These are phyloP conservation scores for Ornithoptera alexandrae DNA, from an alignment of 2,888 invertebrate species.

Conservation along the genomic window DNA sequence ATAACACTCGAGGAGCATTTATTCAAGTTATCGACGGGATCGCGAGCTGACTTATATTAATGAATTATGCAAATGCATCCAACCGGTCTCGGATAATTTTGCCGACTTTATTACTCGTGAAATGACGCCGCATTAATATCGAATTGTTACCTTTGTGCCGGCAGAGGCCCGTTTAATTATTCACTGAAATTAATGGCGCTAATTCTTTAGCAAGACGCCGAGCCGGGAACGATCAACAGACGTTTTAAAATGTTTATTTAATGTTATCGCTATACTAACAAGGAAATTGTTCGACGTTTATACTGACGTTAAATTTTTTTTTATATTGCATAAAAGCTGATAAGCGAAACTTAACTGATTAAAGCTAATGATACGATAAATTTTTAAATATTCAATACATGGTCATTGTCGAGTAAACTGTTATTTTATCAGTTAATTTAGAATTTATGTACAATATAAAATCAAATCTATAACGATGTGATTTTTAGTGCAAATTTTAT, in stretches of 20 bases:
- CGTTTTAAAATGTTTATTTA: constrained; percentile 32
- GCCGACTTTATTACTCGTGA: constrained; percentile 61
- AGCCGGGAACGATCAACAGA: constrained; percentile 35
- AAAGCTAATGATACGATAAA: neutral
- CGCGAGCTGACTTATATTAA: constrained; percentile 68
- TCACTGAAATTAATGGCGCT: constrained; percentile 40
- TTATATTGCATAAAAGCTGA: constrained; percentile 1
- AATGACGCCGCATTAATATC: constrained; percentile 53
- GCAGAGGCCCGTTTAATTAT: constrained; percentile 39
- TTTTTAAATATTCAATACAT: neutral
- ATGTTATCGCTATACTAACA: constrained; percentile 18
- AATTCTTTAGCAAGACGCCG: constrained; percentile 37
- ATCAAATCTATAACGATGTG: neutral
- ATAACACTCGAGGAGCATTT: constrained; percentile 34
- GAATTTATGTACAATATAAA: neutral
- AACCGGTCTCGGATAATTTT: constrained; percentile 47
- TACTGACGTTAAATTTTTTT: neutral
- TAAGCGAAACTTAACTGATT: neutral
- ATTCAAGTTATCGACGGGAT: constrained; percentile 68
- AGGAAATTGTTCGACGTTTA: constrained; percentile 8
- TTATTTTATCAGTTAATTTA: neutral
- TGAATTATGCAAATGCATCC: constrained; percentile 71
- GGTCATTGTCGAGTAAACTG: neutral
- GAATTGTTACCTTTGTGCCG: constrained; percentile 45
- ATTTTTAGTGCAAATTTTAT: neutral